Percentiles rank a stretch among this genome's conserved stretches.
phyloP scores from a whole-genome alignment of 1,140 invertebrate genomes.

The Sitobion miscanthi region DNA sequence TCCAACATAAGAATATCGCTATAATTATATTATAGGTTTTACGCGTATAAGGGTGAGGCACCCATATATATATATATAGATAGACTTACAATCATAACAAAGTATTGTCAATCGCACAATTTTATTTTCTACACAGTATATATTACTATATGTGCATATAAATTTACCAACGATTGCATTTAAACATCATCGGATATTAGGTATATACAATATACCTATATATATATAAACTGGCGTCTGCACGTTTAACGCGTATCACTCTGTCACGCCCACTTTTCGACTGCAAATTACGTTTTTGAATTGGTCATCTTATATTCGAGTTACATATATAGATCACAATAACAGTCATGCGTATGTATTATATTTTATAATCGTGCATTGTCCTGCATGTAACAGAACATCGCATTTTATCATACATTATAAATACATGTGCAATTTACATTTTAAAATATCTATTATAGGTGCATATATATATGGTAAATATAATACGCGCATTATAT shows the following conservation, averaged over 20 bases:
- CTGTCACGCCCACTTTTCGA: slow-evolving; percentile 38
- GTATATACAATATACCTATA: background rate
- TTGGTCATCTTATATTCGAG: background rate
- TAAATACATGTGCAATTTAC: background rate
- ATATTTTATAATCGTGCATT: background rate
- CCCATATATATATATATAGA: background rate
- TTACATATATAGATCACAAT: background rate
- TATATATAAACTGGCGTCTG: background rate
- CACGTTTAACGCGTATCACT: background rate
- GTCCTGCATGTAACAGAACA: background rate
- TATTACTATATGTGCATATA: background rate
- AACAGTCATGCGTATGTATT: background rate
- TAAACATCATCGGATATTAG: background rate
- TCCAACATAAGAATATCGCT: no score
- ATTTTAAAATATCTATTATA: background rate
- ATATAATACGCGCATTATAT: no score
- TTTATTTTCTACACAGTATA: background rate
- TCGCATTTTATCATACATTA: background rate
- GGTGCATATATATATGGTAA: background rate
- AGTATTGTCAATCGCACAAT: background rate
- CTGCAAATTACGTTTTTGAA: slow-evolving; percentile 35
- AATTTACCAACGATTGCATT: background rate
- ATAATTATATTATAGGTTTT: background rate
- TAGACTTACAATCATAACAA: background rate
- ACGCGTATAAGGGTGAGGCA: background rate